Evolutionary conservation across 2,113 vertebrate species (phyloP), one percentile per base, ranked within the genome.

Genomic region (Aegotheles bennettii): DNA sequence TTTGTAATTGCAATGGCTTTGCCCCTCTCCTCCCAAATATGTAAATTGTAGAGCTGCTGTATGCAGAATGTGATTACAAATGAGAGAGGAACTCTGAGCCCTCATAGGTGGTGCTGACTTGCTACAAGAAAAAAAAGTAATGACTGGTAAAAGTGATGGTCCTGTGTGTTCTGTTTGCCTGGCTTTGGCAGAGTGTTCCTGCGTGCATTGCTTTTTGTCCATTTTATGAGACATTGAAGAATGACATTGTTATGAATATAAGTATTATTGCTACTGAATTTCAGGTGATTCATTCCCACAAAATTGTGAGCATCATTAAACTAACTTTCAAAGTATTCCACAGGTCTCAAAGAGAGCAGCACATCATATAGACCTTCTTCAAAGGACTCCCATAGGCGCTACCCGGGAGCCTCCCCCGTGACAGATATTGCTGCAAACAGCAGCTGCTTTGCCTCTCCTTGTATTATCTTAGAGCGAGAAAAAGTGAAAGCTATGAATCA

Each of bases 31-130:
- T 80, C 54, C 53, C 38, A 45, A 10, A 33, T 1, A 38, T 0
- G 2, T 1, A 2, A 29, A 14, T 2, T 28, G 23, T 33, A 51
- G 33, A 24, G 33, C 1, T 0, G 0, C 29, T 48, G 13, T 8
- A 19, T 14, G 16, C 16, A 53, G 70, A 56, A 13, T 4, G 19
- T 5, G 20, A 31, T 18, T 13, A 17, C 23, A 64, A 38, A 19
- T 6, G 1, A 5, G 19, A 76, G 36, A 53, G 19, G 43, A 76
- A 2, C 23, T 28, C 15, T 12, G 56, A 61, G 36, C 63, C 53
- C 6, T 3, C 16, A 1, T 1, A 17, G 57, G 7, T 11, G 53
- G 31, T 42, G 56, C 56, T 67, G 29, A 10, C 29, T 7, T 17
- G 4, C 24, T 21, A 3, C 13, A 53, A 53, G 60, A 35, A 38